Evolutionary conservation across 2,113 vertebrate species (phyloP).

Genomic region (Puffinus mauretanicus): DNA sequence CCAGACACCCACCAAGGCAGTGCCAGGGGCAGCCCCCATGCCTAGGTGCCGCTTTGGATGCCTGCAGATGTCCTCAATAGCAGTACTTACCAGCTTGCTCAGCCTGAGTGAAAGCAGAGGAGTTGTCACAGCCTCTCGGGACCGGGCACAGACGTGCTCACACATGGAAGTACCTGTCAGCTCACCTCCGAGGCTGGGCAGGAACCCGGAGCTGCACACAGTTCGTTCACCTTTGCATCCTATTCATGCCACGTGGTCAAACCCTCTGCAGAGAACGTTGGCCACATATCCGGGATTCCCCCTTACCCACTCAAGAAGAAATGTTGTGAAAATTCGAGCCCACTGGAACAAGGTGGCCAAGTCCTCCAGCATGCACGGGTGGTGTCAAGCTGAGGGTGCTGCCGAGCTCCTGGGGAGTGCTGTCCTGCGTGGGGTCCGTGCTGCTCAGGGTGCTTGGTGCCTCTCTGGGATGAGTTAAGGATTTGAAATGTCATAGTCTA

Average conservation of each 20-base stretch:
- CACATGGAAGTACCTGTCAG: neutral
- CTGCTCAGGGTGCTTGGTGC: neutral
- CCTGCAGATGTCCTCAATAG: neutral
- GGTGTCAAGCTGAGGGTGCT: neutral
- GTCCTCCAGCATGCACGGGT: neutral
- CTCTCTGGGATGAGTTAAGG: neutral
- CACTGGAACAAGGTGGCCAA: neutral
- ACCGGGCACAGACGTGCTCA: neutral
- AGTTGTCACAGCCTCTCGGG: neutral
- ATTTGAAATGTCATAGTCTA: neutral
- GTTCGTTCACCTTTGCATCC: neutral
- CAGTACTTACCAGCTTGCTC: neutral
- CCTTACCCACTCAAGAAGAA: neutral
- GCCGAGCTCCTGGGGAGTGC: neutral
- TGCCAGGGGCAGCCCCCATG: neutral
- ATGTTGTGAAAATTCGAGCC: neutral
- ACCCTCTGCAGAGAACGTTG: neutral
- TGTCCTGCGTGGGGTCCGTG: neutral
- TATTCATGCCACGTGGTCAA: neutral
- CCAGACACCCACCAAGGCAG: neutral
- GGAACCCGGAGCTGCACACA: rapidly evolving
- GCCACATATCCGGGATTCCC: neutral
- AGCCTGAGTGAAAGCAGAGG: neutral
- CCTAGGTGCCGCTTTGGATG: neutral
- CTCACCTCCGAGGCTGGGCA: neutral